These are phyloP conservation scores for Oreochromis spilurus DNA, from an alignment of 2,113 vertebrate genomes.

Conservation along the genomic window DNA sequence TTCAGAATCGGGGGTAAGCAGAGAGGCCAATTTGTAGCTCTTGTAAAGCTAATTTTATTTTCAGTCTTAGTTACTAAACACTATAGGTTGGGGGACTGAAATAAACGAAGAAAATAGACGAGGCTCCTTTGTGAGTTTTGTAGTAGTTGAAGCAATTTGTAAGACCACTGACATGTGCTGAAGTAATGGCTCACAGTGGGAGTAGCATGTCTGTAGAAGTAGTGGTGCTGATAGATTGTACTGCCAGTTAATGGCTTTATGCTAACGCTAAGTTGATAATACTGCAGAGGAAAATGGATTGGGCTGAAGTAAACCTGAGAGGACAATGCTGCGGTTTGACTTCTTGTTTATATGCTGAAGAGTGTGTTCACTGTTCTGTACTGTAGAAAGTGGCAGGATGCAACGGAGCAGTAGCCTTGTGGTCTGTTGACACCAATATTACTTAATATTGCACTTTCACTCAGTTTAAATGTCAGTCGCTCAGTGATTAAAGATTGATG, in stretches of 20 bases:
- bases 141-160: conserved; percentile 15
- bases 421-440: not conserved
- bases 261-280: conserved; percentile 41
- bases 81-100: not conserved
- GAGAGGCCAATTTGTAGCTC: conserved; percentile 7
- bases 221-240: conserved; percentile 33
- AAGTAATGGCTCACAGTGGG: conserved; percentile 22
- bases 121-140: conserved; percentile 7
- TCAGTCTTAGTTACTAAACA: conserved; percentile 17
- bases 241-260: conserved; percentile 37
- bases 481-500: not conserved
- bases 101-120: not conserved
- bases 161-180: conserved; percentile 7
- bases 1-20: not conserved
- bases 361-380: not conserved
- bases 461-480: not conserved
- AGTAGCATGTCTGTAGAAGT: conserved; percentile 30
- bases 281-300: not conserved
- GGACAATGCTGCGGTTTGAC: not conserved
- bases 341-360: not conserved
- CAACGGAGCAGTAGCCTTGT: not conserved
- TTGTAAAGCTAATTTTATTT: conserved; percentile 25
- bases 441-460: not conserved
- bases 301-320: not conserved
- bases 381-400: not conserved